A percentile compares a stretch with the other conserved stretches of the same genome.
Evolutionary conservation across 2,113 vertebrate species (phyloP).

Genomic region (Delphinapterus leucas): DNA sequence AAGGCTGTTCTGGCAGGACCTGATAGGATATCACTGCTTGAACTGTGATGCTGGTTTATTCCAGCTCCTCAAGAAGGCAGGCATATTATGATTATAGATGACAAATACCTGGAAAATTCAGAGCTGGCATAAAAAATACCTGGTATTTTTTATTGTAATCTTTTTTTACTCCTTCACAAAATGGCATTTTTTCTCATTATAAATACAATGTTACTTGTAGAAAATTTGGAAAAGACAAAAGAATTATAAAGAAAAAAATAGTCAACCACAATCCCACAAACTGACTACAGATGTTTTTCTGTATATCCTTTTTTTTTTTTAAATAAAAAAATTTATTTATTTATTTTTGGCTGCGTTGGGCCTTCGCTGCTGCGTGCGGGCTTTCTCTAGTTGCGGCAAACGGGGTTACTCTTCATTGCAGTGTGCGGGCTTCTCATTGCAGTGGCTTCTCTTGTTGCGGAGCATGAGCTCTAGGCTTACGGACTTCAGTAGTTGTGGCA

Average conservation of each 20-base stretch:
- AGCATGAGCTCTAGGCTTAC: too few relatives aligned
- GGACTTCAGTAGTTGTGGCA: too few relatives aligned
- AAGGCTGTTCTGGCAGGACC: background rate
- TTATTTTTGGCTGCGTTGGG: too few relatives aligned
- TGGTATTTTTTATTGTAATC: background rate
- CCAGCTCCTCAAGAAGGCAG: background rate
- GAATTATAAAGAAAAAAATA: conserved; percentile 12
- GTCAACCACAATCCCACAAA: background rate
- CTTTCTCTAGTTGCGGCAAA: too few relatives aligned
- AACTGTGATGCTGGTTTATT: background rate
- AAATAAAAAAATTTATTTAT: too few relatives aligned
- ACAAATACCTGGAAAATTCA: conserved; percentile 10
- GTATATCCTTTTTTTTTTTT: background rate
- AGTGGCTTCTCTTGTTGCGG: too few relatives aligned
- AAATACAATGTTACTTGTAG: background rate
- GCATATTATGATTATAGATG: background rate
- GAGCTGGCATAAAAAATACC: background rate
- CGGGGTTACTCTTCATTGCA: too few relatives aligned
- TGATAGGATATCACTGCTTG: background rate
- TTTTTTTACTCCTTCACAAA: background rate
- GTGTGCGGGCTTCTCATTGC: too few relatives aligned
- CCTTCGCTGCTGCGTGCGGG: too few relatives aligned
- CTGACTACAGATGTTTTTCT: background rate
- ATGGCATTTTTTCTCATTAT: background rate
- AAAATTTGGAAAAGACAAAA: conserved; percentile 6